A percentile compares a stretch with the other conserved stretches of the same genome.
These are phyloP conservation scores for Camponotus pennsylvanicus DNA, from an alignment of 1,140 invertebrate species.

Conservation along the genomic window DNA sequence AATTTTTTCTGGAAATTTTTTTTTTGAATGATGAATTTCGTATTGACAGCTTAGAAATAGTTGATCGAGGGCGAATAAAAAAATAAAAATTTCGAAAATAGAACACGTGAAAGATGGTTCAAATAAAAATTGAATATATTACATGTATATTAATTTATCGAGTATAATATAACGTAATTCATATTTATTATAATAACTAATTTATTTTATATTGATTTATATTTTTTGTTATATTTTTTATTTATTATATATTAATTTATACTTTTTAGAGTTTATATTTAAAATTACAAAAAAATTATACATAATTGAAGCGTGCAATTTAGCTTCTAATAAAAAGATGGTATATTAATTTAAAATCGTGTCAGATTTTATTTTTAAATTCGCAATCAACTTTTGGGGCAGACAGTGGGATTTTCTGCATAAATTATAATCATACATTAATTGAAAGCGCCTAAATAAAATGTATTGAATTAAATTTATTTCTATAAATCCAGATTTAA, in stretches of 20 bases:
- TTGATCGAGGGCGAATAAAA: constrained; percentile 5
- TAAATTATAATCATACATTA: constrained; percentile 1
- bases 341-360: neutral
- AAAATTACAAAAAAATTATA: neutral
- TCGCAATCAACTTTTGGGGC: neutral
- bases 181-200: too few species aligned
- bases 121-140: neutral
- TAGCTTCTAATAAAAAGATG: neutral
- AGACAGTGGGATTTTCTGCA: neutral
- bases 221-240: too few species aligned
- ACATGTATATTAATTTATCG: neutral
- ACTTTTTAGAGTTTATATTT: neutral
- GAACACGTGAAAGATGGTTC: neutral
- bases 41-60: constrained; percentile 27
- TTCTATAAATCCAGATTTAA: neutral
- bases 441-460: neutral
- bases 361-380: neutral
- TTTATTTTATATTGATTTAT: too few species aligned
- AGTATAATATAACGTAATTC: too few species aligned
- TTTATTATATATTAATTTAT: too few species aligned
- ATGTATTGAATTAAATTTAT: neutral
- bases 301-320: neutral
- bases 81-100: neutral
- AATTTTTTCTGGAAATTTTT: neutral
- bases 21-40: neutral